Percentiles rank a stretch among this genome's conserved stretches.
Evolutionary conservation across 1,140 invertebrate genomes (phyloP).

Genomic region (roundworm (Caenorhabditis elegans)): DNA sequence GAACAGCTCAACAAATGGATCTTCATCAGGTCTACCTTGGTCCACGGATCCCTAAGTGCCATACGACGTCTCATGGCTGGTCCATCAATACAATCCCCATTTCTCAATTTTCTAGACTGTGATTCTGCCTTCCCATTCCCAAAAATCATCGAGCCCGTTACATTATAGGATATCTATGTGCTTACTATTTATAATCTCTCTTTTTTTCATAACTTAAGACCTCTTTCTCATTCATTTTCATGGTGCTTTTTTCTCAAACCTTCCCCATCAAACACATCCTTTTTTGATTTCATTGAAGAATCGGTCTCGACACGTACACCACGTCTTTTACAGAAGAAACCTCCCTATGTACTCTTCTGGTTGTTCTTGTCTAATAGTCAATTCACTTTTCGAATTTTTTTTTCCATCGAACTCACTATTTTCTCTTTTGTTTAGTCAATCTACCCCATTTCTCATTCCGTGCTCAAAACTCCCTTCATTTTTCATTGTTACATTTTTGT

Average conservation of each 20-base stretch:
- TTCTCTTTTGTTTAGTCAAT: neutral
- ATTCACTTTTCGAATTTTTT: constrained; percentile 15
- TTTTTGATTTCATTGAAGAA: constrained; percentile 19
- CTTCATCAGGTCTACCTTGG: neutral
- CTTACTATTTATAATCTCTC: neutral
- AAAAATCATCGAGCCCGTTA: neutral
- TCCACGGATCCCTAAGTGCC: constrained; percentile 17
- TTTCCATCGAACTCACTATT: neutral
- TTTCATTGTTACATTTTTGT: neutral
- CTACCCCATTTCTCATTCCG: neutral
- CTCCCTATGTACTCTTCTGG: neutral
- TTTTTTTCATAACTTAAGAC: neutral
- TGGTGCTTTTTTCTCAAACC: neutral
- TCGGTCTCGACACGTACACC: constrained; percentile 11
- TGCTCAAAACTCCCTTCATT: neutral
- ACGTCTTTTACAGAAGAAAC: neutral
- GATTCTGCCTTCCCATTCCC: neutral
- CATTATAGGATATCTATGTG: constrained; percentile 18
- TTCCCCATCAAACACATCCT: neutral
- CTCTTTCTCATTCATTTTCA: neutral
- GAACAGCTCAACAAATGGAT: neutral
- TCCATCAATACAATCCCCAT: neutral
- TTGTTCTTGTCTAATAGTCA: neutral
- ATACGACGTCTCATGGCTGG: neutral
- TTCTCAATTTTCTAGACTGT: neutral